phyloP scores from a whole-genome alignment of 2,888 invertebrate genomes.

The Lasioglossum zephyrum region DNA sequence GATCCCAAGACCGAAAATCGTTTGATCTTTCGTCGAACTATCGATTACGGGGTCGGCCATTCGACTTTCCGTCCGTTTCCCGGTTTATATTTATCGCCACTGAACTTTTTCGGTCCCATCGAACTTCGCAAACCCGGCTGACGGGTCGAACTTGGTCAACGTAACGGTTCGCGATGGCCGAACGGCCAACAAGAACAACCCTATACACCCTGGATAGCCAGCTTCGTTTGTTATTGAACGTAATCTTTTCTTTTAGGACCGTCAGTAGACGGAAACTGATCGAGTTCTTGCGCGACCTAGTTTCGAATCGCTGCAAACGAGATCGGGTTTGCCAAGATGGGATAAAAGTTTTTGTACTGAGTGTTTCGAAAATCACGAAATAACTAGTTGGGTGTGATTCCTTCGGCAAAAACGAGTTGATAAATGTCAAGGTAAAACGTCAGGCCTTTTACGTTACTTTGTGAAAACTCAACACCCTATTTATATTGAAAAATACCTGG shows the following conservation, averaged over 20 bases:
- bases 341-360: constrained; percentile 14
- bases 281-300: not conserved
- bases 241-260: constrained; percentile 1
- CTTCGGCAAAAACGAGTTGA: not conserved
- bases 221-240: not conserved
- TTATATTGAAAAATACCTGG: no score
- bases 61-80: not conserved
- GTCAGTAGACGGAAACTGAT: not conserved
- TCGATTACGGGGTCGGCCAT: constrained; percentile 1
- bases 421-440: no score
- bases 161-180: not conserved
- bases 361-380: not conserved
- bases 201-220: not conserved
- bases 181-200: not conserved
- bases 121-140: constrained; percentile 3
- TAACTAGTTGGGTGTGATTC: not conserved
- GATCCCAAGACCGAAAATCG: constrained; percentile 1
- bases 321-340: not conserved
- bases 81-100: constrained; percentile 38
- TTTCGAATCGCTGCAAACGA: not conserved
- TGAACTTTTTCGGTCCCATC: constrained; percentile 26
- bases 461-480: no score
- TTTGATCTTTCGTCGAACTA: constrained; percentile 47
- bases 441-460: no score
- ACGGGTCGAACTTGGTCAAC: constrained; percentile 21